Base-by-base conservation (phyloP, 2,888 invertebrate genomes). In the Metopia argyrocephala region DNA sequence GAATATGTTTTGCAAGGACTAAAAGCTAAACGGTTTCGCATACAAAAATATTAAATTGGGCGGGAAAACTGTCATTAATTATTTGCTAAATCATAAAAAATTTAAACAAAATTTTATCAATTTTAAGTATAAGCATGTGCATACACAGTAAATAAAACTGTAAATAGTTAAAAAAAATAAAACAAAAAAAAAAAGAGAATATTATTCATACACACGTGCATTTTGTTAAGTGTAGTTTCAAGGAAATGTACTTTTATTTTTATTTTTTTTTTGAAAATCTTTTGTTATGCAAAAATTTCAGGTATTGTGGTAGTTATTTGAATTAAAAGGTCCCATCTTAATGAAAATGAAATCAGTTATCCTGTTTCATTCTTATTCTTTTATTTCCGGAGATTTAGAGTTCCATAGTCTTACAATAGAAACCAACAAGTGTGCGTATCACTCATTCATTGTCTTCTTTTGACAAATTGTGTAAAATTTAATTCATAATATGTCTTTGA, bases 341-440 rank as follows among this genome's bases (percentile, higher is more conserved):
- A 78, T 70, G 74, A 81, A 78, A 78, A 75, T 61, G 56, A 78
- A 81, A 70, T 70, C 65, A 21, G 48, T 74, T 52, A 78, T 78
- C 31, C 65, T 61, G 46, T 62, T 71, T 54, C 27, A 71, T 21
- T 73, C 69, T 65, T 57, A 74, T 69, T 76, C 57, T 73, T 73
- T 73, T 59, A 76, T 81, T 70, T 81, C 81, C 81, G 81, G 74
- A 50, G 65, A 54, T 71, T 57, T 46, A 23, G 52, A 12, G 52
- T 66, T 61, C 9, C 23, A 54, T 38, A 71, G 21, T 48, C 31
- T 31, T 57, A 46, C 27, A 68, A 64, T 46, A 65, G 27, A 71
- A 57, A 12, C 38, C 28, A 74, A 78, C 78, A 81, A 81, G 81
- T 81, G 78, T 68, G 66, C 61, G 57, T n/a, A 18, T 15, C 25